A percentile compares a stretch with the other conserved stretches of the same genome.
Conservation (phyloP, 2,113 vertebrate genomes). For the Nothocercus julius region DNA sequence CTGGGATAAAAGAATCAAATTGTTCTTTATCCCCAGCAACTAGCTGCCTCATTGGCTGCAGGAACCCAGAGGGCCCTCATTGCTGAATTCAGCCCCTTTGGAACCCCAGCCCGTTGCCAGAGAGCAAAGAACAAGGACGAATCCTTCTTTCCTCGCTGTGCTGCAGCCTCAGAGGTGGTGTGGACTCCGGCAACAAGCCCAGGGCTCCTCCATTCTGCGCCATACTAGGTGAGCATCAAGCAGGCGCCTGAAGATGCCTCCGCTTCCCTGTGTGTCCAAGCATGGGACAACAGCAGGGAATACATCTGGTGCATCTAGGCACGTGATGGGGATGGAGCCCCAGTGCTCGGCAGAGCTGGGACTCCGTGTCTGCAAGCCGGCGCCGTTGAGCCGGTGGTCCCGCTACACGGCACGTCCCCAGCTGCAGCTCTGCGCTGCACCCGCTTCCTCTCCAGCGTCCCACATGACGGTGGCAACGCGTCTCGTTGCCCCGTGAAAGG, state of each 20-base stretch:
- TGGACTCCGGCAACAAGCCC: fast-evolving
- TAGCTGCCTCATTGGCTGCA: neutral
- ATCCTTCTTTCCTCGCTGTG: neutral
- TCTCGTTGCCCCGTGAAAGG: neutral
- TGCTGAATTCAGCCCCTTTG: fast-evolving
- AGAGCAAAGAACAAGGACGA: too few species aligned
- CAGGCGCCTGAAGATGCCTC: neutral
- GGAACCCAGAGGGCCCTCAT: neutral
- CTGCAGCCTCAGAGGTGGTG: fast-evolving
- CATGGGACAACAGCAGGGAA: neutral
- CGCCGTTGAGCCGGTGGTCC: neutral
- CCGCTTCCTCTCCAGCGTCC: neutral
- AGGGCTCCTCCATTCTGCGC: fast-evolving
- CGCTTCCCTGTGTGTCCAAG: fast-evolving
- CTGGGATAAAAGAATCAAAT: neutral
- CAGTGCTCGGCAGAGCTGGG: neutral
- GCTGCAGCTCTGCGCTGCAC: fast-evolving
- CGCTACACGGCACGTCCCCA: neutral
- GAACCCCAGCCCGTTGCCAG: neutral
- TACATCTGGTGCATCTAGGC: neutral
- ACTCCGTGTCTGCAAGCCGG: neutral
- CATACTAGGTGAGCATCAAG: neutral
- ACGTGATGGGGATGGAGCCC: neutral
- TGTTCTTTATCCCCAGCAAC: neutral
- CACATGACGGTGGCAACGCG: fast-evolving